These are phyloP conservation scores for Pseudorasbora parva DNA, from an alignment of 2,113 vertebrate species.

Conservation along the genomic window DNA sequence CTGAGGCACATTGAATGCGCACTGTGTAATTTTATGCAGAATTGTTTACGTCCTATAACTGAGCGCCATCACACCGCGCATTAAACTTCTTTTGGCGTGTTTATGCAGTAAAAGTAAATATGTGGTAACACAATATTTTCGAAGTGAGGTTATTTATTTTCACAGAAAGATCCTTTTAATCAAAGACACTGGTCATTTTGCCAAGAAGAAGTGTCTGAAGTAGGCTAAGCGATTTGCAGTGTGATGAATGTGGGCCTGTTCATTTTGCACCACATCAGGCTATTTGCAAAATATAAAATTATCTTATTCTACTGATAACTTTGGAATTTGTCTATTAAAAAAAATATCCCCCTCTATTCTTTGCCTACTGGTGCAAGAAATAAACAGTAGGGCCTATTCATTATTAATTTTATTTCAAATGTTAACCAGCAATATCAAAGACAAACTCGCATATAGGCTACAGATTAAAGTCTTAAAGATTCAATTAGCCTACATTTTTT, in stretches of 20 bases:
- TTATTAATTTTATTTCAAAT: too few species aligned
- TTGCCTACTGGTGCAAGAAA: neutral
- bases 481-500: too few species aligned
- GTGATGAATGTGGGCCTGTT: slow-evolving; percentile 4
- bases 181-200: slow-evolving; percentile 40
- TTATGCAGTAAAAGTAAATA: slow-evolving; percentile 1
- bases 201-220: slow-evolving; percentile 39
- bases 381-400: too few species aligned
- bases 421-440: neutral
- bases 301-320: neutral
- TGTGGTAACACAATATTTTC: slow-evolving; percentile 54
- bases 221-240: slow-evolving; percentile 5
- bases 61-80: slow-evolving; percentile 10
- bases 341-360: neutral
- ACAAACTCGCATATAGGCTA: neutral
- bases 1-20: slow-evolving; percentile 19
- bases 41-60: slow-evolving; percentile 59
- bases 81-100: slow-evolving; percentile 45
- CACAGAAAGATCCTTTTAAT: slow-evolving; percentile 56
- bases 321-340: neutral
- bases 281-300: neutral
- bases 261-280: neutral
- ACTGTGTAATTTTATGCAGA: slow-evolving; percentile 58
- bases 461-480: too few species aligned
- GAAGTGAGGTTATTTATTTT: slow-evolving; percentile 56